phyloP scores from a whole-genome alignment of 2,888 invertebrate species.

The Himalopsyche japonica region DNA sequence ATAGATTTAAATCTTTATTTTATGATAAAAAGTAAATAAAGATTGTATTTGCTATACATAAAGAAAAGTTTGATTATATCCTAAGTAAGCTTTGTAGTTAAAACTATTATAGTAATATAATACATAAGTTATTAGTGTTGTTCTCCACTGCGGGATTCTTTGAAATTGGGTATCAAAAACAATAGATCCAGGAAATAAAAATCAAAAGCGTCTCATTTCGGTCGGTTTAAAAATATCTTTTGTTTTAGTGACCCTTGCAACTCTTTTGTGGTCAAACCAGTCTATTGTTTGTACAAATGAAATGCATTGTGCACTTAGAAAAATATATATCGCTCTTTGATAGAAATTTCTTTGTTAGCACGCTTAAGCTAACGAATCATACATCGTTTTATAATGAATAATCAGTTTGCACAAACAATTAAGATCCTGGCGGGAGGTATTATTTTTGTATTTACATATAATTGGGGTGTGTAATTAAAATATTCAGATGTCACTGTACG shows the following conservation, averaged over 20 bases:
- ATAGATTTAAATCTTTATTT: too few species aligned
- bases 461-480: neutral
- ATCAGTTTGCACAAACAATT: neutral
- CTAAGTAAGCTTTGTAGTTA: too few species aligned
- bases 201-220: neutral
- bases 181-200: neutral
- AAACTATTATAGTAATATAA: too few species aligned
- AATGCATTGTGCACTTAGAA: neutral
- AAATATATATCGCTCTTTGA: neutral
- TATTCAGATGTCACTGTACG: neutral
- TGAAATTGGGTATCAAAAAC: neutral
- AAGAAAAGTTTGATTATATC: too few species aligned
- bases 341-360: neutral
- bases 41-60: too few species aligned
- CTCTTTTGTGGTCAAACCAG: neutral
- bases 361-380: neutral
- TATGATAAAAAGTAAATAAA: too few species aligned
- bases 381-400: neutral
- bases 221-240: neutral
- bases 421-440: neutral
- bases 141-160: neutral
- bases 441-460: neutral
- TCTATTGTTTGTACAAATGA: neutral
- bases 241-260: neutral
- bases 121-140: neutral